A percentile compares a stretch with the other conserved stretches of the same genome.
These are phyloP conservation scores for Hoplostethus atlanticus DNA, from an alignment of 2,797 vertebrate species.

Conservation along the genomic window DNA sequence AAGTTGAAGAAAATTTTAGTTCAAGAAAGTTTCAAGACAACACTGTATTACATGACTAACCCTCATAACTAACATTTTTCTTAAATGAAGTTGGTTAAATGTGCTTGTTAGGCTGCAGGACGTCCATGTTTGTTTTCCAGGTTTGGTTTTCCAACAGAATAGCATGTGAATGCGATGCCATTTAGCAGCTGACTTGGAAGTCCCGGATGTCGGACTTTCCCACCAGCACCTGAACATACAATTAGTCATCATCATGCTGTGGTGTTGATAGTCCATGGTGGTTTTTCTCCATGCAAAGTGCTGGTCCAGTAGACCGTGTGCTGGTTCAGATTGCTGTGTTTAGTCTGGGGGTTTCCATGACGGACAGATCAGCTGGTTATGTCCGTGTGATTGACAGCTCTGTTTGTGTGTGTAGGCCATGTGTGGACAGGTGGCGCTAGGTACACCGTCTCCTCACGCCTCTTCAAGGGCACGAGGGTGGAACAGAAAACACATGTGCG, in stretches of 20 bases:
- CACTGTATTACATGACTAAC: too few species aligned
- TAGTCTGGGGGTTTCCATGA: slow-evolving; percentile 35
- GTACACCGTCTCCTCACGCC: slow-evolving; percentile 4
- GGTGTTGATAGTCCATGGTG: not conserved
- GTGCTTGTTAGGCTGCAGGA: too few species aligned
- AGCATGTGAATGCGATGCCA: too few species aligned
- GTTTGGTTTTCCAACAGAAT: too few species aligned
- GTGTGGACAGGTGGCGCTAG: slow-evolving; percentile 38
- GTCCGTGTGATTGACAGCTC: slow-evolving; percentile 38
- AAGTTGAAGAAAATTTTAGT: too few species aligned
- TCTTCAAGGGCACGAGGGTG: not conserved
- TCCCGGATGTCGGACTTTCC: too few species aligned
- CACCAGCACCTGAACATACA: not conserved
- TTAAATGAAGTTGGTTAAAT: too few species aligned
- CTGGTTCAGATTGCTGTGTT: slow-evolving; percentile 27
- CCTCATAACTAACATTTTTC: too few species aligned
- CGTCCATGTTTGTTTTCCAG: too few species aligned
- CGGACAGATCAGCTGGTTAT: slow-evolving; percentile 20
- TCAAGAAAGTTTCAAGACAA: too few species aligned
- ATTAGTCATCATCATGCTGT: not conserved
- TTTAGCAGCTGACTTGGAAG: too few species aligned
- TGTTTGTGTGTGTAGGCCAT: slow-evolving; percentile 28
- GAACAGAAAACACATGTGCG: slow-evolving; percentile 5
- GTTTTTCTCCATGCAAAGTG: not conserved
- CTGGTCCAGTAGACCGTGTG: too few species aligned